A percentile compares a stretch with the other conserved stretches of the same genome.
phyloP scores from a whole-genome alignment of 2,113 vertebrate genomes.

The Sus scrofa region T2T-Sscrofa CM000813.6:86849501-86850000 shows the following conservation, averaged over 20 bases:
- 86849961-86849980: too few species aligned
- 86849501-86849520: not conserved
- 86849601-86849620: not conserved
- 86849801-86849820: not conserved
- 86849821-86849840: not conserved
- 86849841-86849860: not conserved
- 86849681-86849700: too few species aligned
- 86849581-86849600: not conserved
- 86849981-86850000: too few species aligned
- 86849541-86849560: not conserved
- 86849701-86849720: too few species aligned
- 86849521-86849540: not conserved
- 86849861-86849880: rapidly evolving
- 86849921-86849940: too few species aligned
- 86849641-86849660: not conserved
- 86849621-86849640: not conserved
- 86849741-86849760: rapidly evolving
- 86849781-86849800: not conserved
- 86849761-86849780: rapidly evolving
- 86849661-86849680: not conserved
- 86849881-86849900: too few species aligned
- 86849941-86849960: too few species aligned
- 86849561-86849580: not conserved
- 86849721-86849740: rapidly evolving
- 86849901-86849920: too few species aligned